Percentiles rank a stretch among this genome's conserved stretches.
Evolutionary conservation across 2,797 vertebrate species (phyloP).

Genomic region (Trematomus bernacchii): DNA sequence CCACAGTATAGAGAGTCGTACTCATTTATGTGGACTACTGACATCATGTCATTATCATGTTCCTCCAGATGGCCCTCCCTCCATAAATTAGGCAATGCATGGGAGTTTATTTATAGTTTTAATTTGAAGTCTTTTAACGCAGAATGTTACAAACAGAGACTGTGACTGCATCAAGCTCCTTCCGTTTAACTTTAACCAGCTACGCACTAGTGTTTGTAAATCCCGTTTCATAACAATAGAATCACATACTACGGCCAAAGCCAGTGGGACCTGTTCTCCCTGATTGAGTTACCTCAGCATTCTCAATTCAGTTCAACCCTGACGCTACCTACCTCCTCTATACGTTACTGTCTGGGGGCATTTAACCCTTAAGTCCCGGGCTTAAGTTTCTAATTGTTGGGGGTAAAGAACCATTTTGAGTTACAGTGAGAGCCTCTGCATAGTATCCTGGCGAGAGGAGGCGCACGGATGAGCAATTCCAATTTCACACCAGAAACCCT

Average conservation of each 20-base stretch:
- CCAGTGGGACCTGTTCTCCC: slow-evolving; percentile 71
- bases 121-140: slow-evolving; percentile 9
- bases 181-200: slow-evolving; percentile 65
- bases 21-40: not conserved
- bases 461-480: slow-evolving; percentile 78
- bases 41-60: not conserved
- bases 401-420: slow-evolving; percentile 58
- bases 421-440: slow-evolving; percentile 70
- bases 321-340: slow-evolving; percentile 55
- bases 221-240: slow-evolving; percentile 60
- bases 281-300: slow-evolving; percentile 70
- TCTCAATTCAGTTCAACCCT: slow-evolving; percentile 60
- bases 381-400: slow-evolving; percentile 69
- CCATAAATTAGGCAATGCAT: not conserved
- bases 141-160: slow-evolving; percentile 42
- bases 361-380: slow-evolving; percentile 61
- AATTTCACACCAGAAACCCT: slow-evolving; percentile 80
- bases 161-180: slow-evolving; percentile 15
- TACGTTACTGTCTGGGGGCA: slow-evolving; percentile 68
- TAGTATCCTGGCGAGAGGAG: slow-evolving; percentile 72
- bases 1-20: not conserved
- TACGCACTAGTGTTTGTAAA: slow-evolving; percentile 48
- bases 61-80: not conserved
- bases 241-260: slow-evolving; percentile 47
- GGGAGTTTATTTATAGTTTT: not conserved